Conservation (phyloP, 1,140 invertebrate genomes). For the Formica exsecta region DNA sequence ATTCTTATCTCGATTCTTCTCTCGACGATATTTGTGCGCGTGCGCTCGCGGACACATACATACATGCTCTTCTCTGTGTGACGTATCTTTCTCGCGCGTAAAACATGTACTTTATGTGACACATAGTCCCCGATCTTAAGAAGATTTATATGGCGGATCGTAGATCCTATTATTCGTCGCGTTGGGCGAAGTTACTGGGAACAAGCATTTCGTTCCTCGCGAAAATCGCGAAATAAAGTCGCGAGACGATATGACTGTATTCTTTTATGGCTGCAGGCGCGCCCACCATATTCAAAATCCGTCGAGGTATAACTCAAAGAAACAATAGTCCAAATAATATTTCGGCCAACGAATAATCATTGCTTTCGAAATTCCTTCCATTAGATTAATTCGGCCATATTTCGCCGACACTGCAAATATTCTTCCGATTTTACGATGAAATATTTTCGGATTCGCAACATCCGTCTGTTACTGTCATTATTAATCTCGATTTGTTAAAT, state of each 20-base stretch:
- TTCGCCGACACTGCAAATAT: background rate
- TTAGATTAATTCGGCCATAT: constrained; percentile 35
- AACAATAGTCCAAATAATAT: constrained; percentile 47
- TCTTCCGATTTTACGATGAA: background rate
- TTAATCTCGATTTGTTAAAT: constrained; percentile 22
- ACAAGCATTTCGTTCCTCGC: constrained; percentile 56
- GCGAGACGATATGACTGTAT: constrained; percentile 43
- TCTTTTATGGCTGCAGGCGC: constrained; percentile 55
- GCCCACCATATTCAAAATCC: constrained; percentile 55
- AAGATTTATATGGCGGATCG: constrained; percentile 61
- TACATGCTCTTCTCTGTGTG: background rate
- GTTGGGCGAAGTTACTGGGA: constrained; percentile 58
- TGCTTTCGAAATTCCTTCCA: constrained; percentile 15
- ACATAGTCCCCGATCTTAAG: constrained; percentile 59
- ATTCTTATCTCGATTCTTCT: constrained; percentile 36
- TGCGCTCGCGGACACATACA: background rate
- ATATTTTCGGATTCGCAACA: constrained; percentile 3
- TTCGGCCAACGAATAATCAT: constrained; percentile 9
- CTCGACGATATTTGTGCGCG: constrained; percentile 15
- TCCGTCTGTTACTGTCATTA: background rate
- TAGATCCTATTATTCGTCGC: constrained; percentile 62
- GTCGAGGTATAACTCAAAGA: constrained; percentile 46
- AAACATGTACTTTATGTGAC: constrained; percentile 64
- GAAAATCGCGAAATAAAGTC: constrained; percentile 63
- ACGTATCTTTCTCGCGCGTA: constrained; percentile 48